phyloP scores from a whole-genome alignment of 2,113 vertebrate genomes.

The Saccopteryx leptura region DNA sequence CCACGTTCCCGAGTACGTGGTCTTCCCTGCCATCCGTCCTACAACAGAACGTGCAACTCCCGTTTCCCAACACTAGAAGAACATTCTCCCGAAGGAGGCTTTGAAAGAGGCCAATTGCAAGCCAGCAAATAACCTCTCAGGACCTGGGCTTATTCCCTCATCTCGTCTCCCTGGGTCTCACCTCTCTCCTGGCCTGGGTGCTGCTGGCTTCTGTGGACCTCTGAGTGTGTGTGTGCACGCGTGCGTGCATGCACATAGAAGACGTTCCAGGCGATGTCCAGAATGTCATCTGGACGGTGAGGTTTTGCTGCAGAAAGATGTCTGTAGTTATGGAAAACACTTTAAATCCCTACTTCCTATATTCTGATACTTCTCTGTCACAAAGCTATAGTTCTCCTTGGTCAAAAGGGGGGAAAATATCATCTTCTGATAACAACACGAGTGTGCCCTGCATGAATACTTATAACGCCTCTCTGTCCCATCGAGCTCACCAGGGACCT shows the following conservation, averaged over 20 bases:
- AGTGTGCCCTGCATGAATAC: too few species aligned
- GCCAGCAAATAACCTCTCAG: neutral
- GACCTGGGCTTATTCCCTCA: rapidly evolving
- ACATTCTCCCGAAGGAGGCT: neutral
- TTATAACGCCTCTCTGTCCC: neutral
- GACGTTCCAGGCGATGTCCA: neutral
- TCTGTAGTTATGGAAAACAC: neutral
- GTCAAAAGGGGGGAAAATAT: neutral
- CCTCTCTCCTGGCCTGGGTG: neutral
- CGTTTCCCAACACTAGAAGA: too few species aligned
- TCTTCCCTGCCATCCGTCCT: rapidly evolving
- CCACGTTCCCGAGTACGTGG: rapidly evolving
- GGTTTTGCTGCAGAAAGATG: neutral
- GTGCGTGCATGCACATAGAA: neutral
- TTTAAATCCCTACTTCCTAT: neutral
- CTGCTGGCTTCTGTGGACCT: rapidly evolving
- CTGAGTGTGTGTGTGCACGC: neutral
- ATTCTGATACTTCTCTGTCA: neutral
- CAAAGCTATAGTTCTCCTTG: neutral
- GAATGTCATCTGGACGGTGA: neutral
- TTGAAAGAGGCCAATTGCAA: neutral
- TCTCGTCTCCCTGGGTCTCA: neutral
- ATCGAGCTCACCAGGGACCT: too few species aligned
- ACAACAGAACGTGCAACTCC: neutral
- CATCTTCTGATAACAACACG: neutral